A percentile compares a stretch with the other conserved stretches of the same genome.
These are phyloP conservation scores for Spongia lamella DNA, from an alignment of 37 sponge, comb jelly and placozoan genomes.

Conservation along the genomic window DNA sequence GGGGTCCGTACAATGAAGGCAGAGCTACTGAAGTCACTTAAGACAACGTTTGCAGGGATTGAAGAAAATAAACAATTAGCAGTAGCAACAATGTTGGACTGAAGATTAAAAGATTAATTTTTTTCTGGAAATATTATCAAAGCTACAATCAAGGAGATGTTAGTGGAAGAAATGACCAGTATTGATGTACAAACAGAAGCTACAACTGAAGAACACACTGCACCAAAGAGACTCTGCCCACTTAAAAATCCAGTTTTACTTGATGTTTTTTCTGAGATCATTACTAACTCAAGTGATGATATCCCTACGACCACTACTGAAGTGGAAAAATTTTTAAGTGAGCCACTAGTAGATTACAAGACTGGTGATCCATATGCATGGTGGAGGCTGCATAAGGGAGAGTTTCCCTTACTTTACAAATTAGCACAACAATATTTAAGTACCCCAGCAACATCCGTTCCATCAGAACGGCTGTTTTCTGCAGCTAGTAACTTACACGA, in stretches of 20 bases:
- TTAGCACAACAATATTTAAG: conserved; percentile 12
- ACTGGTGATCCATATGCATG: conserved; percentile 16
- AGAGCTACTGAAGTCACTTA: conserved; percentile 12
- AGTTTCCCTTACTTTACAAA: background rate
- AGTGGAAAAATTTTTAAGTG: no score
- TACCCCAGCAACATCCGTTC: conserved; percentile 29
- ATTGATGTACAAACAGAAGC: no score
- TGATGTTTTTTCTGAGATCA: no score
- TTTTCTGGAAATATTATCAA: background rate
- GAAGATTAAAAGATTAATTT: conserved; percentile 26
- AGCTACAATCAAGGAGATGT: background rate
- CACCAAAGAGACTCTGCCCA: no score
- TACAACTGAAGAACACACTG: no score
- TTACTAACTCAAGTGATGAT: no score
- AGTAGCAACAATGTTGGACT: conserved; percentile 3
- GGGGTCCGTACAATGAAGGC: conserved; percentile 14
- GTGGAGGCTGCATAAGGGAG: background rate
- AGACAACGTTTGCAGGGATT: background rate
- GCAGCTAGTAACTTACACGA: conserved; percentile 2
- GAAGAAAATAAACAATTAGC: conserved; percentile 4
- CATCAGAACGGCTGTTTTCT: conserved; percentile 24
- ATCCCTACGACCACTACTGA: background rate
- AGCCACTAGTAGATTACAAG: no score
- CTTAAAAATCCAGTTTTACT: no score
- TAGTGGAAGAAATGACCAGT: no score